phyloP scores from a whole-genome alignment of 2,113 vertebrate genomes.

The Channa argus region DNA sequence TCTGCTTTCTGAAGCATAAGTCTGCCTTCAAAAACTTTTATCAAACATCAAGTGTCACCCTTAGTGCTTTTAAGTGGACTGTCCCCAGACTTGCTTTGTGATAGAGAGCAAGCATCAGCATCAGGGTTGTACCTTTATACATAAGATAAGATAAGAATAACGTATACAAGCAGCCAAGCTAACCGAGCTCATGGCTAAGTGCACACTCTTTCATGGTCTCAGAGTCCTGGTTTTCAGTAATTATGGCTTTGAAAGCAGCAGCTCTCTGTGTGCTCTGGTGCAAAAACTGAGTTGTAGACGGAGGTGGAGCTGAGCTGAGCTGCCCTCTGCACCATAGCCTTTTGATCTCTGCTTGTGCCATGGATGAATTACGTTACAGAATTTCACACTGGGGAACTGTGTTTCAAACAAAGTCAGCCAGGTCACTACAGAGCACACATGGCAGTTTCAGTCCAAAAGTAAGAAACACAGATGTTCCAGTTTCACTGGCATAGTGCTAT shows the following conservation, averaged over 20 bases:
- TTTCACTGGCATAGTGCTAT: constrained; percentile 24
- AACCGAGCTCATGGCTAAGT: constrained; percentile 38
- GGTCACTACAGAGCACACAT: constrained; percentile 71
- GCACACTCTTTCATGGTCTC: constrained; percentile 34
- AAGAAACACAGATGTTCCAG: constrained; percentile 51
- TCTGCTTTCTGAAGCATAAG: constrained; percentile 54
- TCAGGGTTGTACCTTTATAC: constrained; percentile 52
- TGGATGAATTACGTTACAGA: constrained; percentile 83
- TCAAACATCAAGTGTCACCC: constrained; percentile 64
- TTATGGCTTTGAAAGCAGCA: constrained; percentile 64
- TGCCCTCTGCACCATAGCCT: constrained; percentile 74
- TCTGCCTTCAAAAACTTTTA: constrained; percentile 58
- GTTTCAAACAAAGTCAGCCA: constrained; percentile 72
- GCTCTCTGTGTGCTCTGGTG: constrained; percentile 49
- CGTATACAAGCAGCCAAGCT: constrained; percentile 19
- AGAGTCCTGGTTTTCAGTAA: constrained; percentile 62
- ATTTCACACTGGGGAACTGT: constrained; percentile 80
- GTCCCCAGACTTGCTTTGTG: constrained; percentile 44
- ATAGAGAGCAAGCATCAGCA: constrained; percentile 38
- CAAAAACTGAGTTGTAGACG: constrained; percentile 39
- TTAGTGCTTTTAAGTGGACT: constrained; percentile 69
- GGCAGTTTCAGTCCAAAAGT: constrained; percentile 42
- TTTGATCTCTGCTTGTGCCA: constrained; percentile 82
- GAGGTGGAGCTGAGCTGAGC: constrained; percentile 55
- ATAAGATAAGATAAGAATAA: constrained; percentile 69